These are phyloP conservation scores for Carabus problematicus DNA, from an alignment of 2,888 invertebrate genomes.

Conservation along the genomic window DNA sequence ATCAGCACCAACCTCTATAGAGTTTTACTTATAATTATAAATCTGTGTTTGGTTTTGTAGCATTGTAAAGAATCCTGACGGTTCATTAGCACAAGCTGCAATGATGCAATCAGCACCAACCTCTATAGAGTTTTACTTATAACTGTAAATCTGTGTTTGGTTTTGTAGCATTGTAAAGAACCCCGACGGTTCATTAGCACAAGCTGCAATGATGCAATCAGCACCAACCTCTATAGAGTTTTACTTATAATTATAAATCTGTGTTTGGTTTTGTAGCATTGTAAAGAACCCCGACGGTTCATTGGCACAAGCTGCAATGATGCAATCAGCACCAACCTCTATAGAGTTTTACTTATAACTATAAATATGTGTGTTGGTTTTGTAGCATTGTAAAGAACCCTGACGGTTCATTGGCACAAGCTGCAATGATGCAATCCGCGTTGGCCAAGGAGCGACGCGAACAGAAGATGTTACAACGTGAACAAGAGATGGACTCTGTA, in stretches of 20 bases:
- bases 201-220: conserved; percentile 99
- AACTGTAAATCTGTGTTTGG: too few relatives aligned
- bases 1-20: conserved; percentile 91
- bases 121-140: too few relatives aligned
- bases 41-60: conserved; percentile 56
- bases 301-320: conserved; percentile 98
- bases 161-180: conserved; percentile 90
- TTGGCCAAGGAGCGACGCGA: conserved; percentile 96
- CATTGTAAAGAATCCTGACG: conserved; percentile 99
- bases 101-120: conserved; percentile 99
- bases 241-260: too few relatives aligned
- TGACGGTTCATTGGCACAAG: conserved; percentile 97
- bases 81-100: conserved; percentile 97
- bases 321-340: conserved; percentile 98
- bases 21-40: too few relatives aligned
- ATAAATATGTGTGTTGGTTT: too few relatives aligned
- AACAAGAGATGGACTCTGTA: conserved; percentile 87
- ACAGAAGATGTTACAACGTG: conserved; percentile 93
- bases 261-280: conserved; percentile 69
- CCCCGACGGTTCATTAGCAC: conserved; percentile 98
- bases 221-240: too few relatives aligned
- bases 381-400: conserved; percentile 94
- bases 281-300: conserved; percentile 99
- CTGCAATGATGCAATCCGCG: conserved; percentile 99
- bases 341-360: too few relatives aligned